Conservation (phyloP, 2,797 vertebrate species). For the Champsocephalus gunnari region DNA sequence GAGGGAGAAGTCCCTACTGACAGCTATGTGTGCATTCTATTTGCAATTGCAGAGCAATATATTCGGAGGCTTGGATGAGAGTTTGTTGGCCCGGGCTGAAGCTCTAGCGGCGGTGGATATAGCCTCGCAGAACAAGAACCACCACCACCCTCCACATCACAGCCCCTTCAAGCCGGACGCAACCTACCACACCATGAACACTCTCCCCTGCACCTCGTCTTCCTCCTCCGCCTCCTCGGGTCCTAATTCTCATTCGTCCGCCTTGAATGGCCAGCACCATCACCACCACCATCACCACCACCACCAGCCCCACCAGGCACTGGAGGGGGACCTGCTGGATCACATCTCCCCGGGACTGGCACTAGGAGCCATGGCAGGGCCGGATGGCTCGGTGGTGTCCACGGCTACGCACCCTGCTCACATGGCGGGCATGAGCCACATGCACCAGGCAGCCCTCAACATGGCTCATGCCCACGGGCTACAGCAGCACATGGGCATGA, state of each 20-base stretch:
- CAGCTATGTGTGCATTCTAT: constrained; percentile 99
- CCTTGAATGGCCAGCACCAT: constrained; percentile 86
- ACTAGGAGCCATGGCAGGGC: constrained; percentile 93
- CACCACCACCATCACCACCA: constrained; percentile 95
- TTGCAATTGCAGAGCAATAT: constrained; percentile 99
- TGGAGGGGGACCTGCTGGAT: constrained; percentile 97
- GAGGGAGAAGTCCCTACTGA: constrained; percentile 92
- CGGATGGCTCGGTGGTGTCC: constrained; percentile 96
- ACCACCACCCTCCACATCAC: constrained; percentile 97
- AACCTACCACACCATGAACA: constrained; percentile 99
- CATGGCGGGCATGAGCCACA: constrained; percentile 98
- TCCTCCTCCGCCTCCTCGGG: constrained; percentile 92
- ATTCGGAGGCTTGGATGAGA: constrained; percentile 99
- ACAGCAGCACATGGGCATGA: constrained; percentile 95
- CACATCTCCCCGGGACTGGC: constrained; percentile 96
- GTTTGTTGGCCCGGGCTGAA: constrained; percentile 99
- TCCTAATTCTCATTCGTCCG: constrained; percentile 91
- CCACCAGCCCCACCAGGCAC: constrained; percentile 95
- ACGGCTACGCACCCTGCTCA: constrained; percentile 93
- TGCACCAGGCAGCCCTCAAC: constrained; percentile 98
- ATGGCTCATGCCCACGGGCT: constrained; percentile 98
- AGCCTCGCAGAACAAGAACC: constrained; percentile 97
- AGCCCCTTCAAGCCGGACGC: constrained; percentile 99
- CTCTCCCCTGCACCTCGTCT: constrained; percentile 94
- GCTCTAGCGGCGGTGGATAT: constrained; percentile 99